Evolutionary conservation across 2,797 vertebrate species (phyloP).

Genomic region (Acanthopagrus latus): DNA sequence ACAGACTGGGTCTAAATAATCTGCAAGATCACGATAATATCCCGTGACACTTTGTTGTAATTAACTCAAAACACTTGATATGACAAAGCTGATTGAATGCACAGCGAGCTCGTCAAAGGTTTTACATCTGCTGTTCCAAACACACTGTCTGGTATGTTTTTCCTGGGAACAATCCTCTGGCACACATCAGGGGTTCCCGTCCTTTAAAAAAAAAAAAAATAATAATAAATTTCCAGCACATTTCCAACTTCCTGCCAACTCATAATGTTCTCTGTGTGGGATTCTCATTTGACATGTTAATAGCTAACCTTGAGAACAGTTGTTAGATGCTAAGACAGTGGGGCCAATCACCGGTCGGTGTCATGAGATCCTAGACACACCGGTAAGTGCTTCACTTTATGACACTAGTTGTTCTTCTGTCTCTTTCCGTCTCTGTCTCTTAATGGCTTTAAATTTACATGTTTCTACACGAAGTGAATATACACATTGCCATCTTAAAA

Average conservation of each 20-base stretch:
- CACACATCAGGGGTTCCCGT: slow-evolving; percentile 8
- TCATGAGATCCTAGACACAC: background rate
- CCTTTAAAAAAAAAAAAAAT: slow-evolving; percentile 22
- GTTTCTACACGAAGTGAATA: background rate
- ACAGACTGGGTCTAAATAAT: background rate
- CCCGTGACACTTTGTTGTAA: background rate
- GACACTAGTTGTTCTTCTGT: background rate
- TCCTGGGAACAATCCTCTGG: slow-evolving; percentile 11
- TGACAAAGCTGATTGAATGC: slow-evolving; percentile 4
- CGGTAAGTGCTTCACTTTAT: background rate
- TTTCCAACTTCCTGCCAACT: background rate
- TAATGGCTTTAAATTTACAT: background rate
- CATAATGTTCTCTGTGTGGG: background rate
- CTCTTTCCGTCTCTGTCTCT: background rate
- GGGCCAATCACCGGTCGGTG: background rate
- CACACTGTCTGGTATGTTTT: slow-evolving; percentile 19
- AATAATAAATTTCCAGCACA: background rate
- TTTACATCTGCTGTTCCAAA: slow-evolving; percentile 21
- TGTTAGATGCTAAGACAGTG: background rate
- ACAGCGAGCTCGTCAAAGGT: slow-evolving; percentile 16
- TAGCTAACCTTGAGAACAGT: background rate
- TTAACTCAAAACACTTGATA: background rate
- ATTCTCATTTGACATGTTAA: slow-evolving; percentile 8
- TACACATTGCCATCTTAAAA: background rate
- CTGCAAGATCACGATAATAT: background rate